These are phyloP conservation scores for Drosophila navojoa DNA, from an alignment of 1,140 invertebrate genomes.

Conservation along the genomic window DNA sequence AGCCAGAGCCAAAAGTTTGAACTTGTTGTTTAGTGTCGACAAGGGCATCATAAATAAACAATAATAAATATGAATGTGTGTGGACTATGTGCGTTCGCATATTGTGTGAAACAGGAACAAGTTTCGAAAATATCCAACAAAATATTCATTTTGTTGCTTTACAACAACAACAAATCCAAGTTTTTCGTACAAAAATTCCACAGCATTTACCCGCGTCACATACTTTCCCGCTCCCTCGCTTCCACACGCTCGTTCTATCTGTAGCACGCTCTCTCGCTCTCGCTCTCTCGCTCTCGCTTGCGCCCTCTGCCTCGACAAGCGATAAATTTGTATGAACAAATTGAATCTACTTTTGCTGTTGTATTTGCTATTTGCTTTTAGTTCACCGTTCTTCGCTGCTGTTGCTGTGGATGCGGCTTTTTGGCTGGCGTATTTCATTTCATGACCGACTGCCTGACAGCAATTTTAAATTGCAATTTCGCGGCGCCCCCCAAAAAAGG, in stretches of 20 bases:
- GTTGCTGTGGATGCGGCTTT: slow-evolving; percentile 29
- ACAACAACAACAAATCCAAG: slow-evolving; percentile 19
- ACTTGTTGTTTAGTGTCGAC: slow-evolving; percentile 51
- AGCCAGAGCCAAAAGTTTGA: slow-evolving; percentile 23
- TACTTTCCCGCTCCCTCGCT: background rate
- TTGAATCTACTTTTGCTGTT: slow-evolving; percentile 51
- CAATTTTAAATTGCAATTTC: slow-evolving; percentile 73
- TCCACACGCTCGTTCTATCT: background rate
- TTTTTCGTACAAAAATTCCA: slow-evolving; percentile 35
- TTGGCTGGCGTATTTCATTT: slow-evolving; percentile 68
- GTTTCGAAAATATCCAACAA: slow-evolving; percentile 30
- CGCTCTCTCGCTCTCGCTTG: background rate
- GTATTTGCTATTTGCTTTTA: slow-evolving; percentile 20
- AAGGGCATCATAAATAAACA: slow-evolving; percentile 51
- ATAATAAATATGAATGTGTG: slow-evolving; percentile 24
- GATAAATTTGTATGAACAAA: slow-evolving; percentile 78
- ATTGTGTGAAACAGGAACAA: slow-evolving; percentile 34
- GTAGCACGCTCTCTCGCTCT: background rate
- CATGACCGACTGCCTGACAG: slow-evolving; percentile 77
- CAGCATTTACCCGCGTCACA: slow-evolving; percentile 7
- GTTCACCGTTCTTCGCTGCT: slow-evolving; percentile 6
- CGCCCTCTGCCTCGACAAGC: slow-evolving; percentile 50
- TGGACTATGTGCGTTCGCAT: slow-evolving; percentile 17
- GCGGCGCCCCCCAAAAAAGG: slow-evolving; percentile 67
- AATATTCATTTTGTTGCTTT: slow-evolving; percentile 47